Base-by-base conservation (phyloP, 2,888 invertebrate genomes). In the Osmoderma eremita region DNA sequence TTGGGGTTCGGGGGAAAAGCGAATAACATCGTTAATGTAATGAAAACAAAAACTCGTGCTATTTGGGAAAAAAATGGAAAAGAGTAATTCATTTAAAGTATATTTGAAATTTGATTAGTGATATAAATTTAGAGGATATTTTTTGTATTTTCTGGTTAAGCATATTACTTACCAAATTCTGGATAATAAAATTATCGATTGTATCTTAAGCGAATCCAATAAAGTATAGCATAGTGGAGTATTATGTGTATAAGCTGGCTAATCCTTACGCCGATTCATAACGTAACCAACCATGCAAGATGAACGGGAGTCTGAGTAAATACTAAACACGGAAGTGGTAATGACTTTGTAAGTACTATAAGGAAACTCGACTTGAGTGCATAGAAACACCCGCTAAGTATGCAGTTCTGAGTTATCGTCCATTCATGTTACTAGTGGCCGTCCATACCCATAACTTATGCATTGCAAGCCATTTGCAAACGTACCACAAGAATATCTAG, bases 291-390 rank as follows among this genome's bases (percentile, higher is more conserved):
- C 50, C 13, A 22, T 13, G 24, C 22, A 24, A 13, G 15, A 24
- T 50, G 50, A 20, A 24, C 22, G 13, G 50, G 13, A 13, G 5
- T 50, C 20, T 22, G n/a, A n/a, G 50, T 13, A 50, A 50, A n/a
- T 22, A 50, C 13, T 22, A 20, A 50, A 13, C 24, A 13, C 50
- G 50, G 50, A 24, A 50, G 24, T 24, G 24, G 50, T 50, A 50
- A 50, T 50, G 50, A 50, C 50, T 50, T 24, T 12, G 13, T 50
- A 50, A 50, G 50, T 24, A 13, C 50, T 50, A 50, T 30, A n/a
- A 50, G 50, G 50, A 50, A 50, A 24, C 24, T 6, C 5, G 6
- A 13, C 22, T 12, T 24, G 22, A 50, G 24, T 13, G 20, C 24
- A 12, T 13, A 50, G 49, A 22, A 50, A 50, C 24, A 24, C 24